Conservation (phyloP, 2,113 vertebrate species). For the Etia nguti region DNA sequence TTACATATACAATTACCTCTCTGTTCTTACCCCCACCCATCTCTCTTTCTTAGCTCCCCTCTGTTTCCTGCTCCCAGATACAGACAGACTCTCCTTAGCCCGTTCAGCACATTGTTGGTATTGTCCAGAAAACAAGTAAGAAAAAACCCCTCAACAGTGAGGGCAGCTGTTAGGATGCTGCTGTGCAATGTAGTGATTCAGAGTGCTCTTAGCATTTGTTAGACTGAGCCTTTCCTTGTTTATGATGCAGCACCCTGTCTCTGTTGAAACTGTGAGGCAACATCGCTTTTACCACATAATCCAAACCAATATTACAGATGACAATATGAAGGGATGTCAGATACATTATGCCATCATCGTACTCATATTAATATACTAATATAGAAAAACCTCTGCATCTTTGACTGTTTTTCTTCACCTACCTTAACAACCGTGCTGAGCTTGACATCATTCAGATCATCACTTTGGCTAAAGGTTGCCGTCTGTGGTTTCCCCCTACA, state of each 20-base stretch:
- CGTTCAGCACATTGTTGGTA: constrained; percentile 42
- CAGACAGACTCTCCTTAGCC: constrained; percentile 35
- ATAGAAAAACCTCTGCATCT: background rate
- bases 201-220: background rate
- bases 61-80: constrained; percentile 56
- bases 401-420: background rate
- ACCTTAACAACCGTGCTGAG: background rate
- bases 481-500: background rate
- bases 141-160: constrained; percentile 36
- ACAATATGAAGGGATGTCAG: background rate
- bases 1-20: constrained; percentile 59
- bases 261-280: constrained; percentile 16
- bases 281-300: background rate
- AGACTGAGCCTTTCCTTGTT: constrained; percentile 20
- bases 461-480: background rate
- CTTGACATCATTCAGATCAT: background rate
- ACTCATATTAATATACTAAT: background rate
- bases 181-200: constrained; percentile 40
- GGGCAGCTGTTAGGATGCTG: constrained; percentile 35
- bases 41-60: constrained; percentile 37
- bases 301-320: background rate
- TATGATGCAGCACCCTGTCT: constrained; percentile 20
- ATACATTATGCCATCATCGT: background rate
- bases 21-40: constrained; percentile 52
- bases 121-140: constrained; percentile 50